These are phyloP conservation scores for Phodopus roborovskii DNA, from an alignment of 2,113 vertebrate species.

Conservation along the genomic window DNA sequence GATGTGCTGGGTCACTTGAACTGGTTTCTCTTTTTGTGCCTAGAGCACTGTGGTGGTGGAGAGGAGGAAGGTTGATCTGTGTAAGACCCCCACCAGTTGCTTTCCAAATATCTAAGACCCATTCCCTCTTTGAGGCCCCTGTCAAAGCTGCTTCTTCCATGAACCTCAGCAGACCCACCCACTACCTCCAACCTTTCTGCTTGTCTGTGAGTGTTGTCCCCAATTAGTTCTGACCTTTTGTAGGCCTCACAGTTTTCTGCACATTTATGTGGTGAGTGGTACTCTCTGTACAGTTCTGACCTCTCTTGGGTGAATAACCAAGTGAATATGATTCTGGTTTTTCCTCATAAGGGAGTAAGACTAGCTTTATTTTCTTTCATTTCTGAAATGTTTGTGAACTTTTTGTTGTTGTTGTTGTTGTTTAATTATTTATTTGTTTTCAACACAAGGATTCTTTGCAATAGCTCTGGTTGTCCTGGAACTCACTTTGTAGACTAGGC, in stretches of 20 bases:
- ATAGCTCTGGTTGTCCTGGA: neutral
- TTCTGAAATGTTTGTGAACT: slow-evolving; percentile 59
- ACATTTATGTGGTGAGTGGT: neutral
- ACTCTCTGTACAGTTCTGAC: neutral
- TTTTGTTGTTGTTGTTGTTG: neutral
- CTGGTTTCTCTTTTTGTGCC: neutral
- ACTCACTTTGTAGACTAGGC: neutral
- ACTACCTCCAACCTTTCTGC: neutral
- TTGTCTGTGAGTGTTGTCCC: neutral
- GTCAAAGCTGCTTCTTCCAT: neutral
- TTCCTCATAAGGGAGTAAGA: neutral
- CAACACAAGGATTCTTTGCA: neutral
- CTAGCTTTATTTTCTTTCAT: slow-evolving; percentile 22
- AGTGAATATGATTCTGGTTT: neutral
- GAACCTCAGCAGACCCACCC: neutral
- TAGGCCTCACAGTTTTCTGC: neutral
- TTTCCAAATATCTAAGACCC: neutral
- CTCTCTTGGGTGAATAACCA: neutral
- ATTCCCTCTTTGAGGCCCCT: neutral
- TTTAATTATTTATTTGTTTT: neutral
- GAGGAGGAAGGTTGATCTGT: neutral
- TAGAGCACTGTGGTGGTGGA: neutral
- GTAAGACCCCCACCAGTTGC: neutral
- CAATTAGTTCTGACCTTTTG: neutral
- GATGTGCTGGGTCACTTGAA: neutral